Evolutionary conservation across 1,140 invertebrate genomes (phyloP), one percentile per base, ranked within the genome.

Genomic region (Nilaparvata lugens): DNA sequence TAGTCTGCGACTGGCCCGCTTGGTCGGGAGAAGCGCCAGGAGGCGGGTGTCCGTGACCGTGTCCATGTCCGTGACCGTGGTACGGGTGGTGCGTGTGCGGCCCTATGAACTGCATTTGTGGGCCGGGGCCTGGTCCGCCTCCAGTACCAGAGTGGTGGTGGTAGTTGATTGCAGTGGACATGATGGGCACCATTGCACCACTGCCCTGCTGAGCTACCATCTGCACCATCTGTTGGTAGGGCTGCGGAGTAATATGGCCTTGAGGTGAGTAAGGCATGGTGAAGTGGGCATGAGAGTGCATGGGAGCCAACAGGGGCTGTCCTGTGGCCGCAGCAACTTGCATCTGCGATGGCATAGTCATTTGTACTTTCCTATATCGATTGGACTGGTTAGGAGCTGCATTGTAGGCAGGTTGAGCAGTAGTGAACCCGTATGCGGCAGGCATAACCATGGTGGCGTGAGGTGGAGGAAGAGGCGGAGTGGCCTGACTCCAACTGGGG

Each of bases 261-360:
- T 69, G 70, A 0, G 68, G 64, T 14, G 60, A 54, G 62, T 72
- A 72, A 54, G 68, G 68, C 45, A 69, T 31, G 23, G 67, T 63
- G 56, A 72, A 71, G 56, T 68, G 68, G 21, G 60, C 38, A 40
- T 62, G 61, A 19, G 67, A 56, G 54, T 69, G 70, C 56, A 77
- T 71, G 13, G 88, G 81, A 31, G 89, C 85, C 65, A 93, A 74
- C 54, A 94, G 74, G 4, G 90, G 90, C 70, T 91, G 89, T 1
- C 90, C 90, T 38, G 89, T 92, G 43, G 88, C 89, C 53, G 75
- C 72, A 31, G 84, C 79, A 11, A 87, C 86, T 69, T 88, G 86
- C 78, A 88, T 85, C 67, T 85, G 84, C 19, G 81, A 82, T 21
- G 78, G 77, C 65, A 75, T 76, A 71, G 78, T 75, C 73, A 86